Evolutionary conservation across 2,113 vertebrate genomes (phyloP), one percentile per base, ranked within the genome.

Genomic region (Petrocephalus microphthalmus): DNA sequence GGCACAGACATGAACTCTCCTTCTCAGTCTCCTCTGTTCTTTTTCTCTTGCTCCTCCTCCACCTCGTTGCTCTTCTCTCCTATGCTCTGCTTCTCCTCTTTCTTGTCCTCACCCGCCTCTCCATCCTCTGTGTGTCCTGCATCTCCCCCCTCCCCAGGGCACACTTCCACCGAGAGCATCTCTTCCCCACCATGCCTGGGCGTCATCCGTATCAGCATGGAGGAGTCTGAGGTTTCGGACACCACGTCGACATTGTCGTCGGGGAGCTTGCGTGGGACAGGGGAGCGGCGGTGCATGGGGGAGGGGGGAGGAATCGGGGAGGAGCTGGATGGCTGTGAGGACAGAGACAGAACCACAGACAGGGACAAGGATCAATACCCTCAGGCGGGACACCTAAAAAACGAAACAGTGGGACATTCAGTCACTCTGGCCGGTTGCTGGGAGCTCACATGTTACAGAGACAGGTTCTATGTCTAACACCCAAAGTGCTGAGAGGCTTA

Each of bases 321-420:
- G 81, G 91, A 92, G 33, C 92, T 56, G 19, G 95, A 94, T 6
- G 90, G 94, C 97, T 95, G 92, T 71, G 42, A 37, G 64, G 67
- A 29, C 47, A 81, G 78, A 83, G 71, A 57, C 33, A 2, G 11
- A 22, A 6, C 47, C 81, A 1, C 42, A 49, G 81, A 47, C 20
- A 1, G 67, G 33, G 67, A 37, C 71, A 78, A 2, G 71, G 42
- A 4, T 82, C 17, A 88, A 45, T 81, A 7, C 74, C 15, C 15
- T 20, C 45, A n/a, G 71, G 71, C 5, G 22, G 19, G 22, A n/a
- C 60, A 49, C 10, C 81, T 19, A 81, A 47, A 49, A 83, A 22
- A 47, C 17, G 22, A 42, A 45, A 82, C 17, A 13, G 5, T 10
- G n/a, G 11, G 22, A n/a, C 37, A 82, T 49, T 47, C 19, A 47